Evolutionary conservation across 2,113 vertebrate genomes (phyloP), one percentile per base, ranked within the genome.

Genomic region (Protobothrops flavoviridis): DNA sequence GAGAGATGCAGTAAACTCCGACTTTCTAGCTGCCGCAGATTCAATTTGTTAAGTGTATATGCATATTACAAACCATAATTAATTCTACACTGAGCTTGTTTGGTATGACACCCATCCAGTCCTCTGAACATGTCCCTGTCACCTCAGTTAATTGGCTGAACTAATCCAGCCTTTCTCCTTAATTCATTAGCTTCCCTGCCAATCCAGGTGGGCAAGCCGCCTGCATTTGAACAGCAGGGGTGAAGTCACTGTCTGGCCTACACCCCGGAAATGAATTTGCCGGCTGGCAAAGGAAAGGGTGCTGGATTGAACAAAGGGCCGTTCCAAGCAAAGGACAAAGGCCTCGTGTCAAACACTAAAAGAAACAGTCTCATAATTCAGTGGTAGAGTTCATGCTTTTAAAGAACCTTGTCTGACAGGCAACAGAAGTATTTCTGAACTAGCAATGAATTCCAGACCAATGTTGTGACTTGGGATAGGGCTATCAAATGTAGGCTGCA

Each of bases 151-250:
- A 56, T 24, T 59, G 69, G 52, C 45, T 64, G 74, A 48, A 90
- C 52, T 56, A 52, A 90, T 86, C 55, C 29, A 26, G 56, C 55
- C 81, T 90, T 86, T 93, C 53, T 90, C 88, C 74, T 90, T 93
- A 93, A 93, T 90, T 90, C 88, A 87, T 39, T 20, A 88, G 33
- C 23, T 59, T 87, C 45, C 89, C 81, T 90, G 92, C 74, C 92
- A 93, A 64, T n/a, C 55, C 55, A 33, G 89, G 74, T 93, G 74
- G 74, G 92, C 92, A 93, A 52, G 74, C 57, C 53, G 88, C 92
- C 92, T 86, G 74, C 89, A 90, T 87, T 29, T 90, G 74, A 93
- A 87, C 29, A 86, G 21, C 56, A 29, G 26, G 52, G 81, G 13
- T 86, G 92, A 90, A 61, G 89, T 93, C 55, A 93, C 85, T 10